These are phyloP conservation scores for Ctenochaetus hawaiiensis DNA, from an alignment of 2,797 vertebrate species.

Conservation along the genomic window DNA sequence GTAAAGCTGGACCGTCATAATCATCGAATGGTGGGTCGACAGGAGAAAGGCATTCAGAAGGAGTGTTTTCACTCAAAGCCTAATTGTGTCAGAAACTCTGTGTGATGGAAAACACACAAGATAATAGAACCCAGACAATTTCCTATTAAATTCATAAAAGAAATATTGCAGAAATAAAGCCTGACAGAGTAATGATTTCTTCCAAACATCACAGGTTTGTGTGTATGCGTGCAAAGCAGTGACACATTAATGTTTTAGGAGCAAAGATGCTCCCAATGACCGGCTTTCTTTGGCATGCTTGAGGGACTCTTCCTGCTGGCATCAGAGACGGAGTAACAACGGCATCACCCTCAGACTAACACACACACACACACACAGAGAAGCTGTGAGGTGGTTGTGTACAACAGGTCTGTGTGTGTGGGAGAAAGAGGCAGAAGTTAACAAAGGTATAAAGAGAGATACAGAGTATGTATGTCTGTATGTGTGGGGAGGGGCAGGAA, in stretches of 20 bases:
- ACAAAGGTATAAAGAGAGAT: slow-evolving; percentile 6
- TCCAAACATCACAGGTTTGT: slow-evolving; percentile 26
- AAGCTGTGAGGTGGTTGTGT: background rate
- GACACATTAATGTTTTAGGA: slow-evolving; percentile 74
- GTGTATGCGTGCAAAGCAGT: slow-evolving; percentile 18
- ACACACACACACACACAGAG: background rate
- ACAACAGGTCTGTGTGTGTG: slow-evolving; percentile 33
- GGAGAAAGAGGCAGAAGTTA: slow-evolving; percentile 4
- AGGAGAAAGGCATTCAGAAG: slow-evolving; percentile 43
- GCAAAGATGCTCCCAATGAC: slow-evolving; percentile 65
- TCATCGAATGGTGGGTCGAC: slow-evolving; percentile 36
- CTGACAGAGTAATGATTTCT: slow-evolving; percentile 30
- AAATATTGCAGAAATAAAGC: slow-evolving; percentile 42
- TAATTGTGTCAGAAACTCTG: slow-evolving; percentile 46
- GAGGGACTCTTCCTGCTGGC: slow-evolving; percentile 57
- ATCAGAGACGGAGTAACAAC: slow-evolving; percentile 21
- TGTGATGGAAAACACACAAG: slow-evolving; percentile 22
- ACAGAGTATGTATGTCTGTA: background rate
- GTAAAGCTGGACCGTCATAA: slow-evolving; percentile 42
- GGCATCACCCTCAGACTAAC: slow-evolving; percentile 41
- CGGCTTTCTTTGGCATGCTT: slow-evolving; percentile 58
- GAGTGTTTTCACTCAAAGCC: slow-evolving; percentile 50
- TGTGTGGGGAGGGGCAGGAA: slow-evolving; percentile 50
- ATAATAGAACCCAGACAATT: slow-evolving; percentile 43
- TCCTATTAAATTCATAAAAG: slow-evolving; percentile 47